Evolutionary conservation across 2,888 invertebrate genomes (phyloP).

Genomic region (Phania funesta): DNA sequence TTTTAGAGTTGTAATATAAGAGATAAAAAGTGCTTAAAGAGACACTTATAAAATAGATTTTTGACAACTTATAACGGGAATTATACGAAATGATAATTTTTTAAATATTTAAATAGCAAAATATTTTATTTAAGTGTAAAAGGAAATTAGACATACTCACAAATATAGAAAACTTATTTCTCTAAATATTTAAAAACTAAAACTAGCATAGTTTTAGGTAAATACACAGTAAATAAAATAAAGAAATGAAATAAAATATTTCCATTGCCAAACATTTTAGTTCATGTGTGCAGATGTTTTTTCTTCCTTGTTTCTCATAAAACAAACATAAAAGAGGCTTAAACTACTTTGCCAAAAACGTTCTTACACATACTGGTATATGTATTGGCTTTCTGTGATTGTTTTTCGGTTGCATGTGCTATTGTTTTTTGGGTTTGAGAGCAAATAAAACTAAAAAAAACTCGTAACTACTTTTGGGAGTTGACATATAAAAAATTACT

Average conservation of each 20-base stretch:
- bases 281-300: not conserved
- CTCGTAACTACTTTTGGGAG: conserved; percentile 33
- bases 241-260: not conserved
- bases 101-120: too few species aligned
- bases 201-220: too few species aligned
- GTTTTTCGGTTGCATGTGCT: conserved; percentile 2
- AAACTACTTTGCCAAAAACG: not conserved
- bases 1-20: too few species aligned
- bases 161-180: too few species aligned
- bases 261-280: not conserved
- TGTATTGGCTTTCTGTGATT: conserved; percentile 38
- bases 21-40: too few species aligned
- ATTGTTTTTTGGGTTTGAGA: not conserved
- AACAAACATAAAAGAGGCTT: not conserved
- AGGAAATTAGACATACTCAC: too few species aligned
- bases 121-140: too few species aligned
- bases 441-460: conserved; percentile 2
- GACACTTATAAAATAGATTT: too few species aligned
- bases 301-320: not conserved
- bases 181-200: too few species aligned
- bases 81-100: too few species aligned
- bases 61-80: too few species aligned
- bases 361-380: not conserved
- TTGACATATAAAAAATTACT: conserved; percentile 4
- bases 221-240: not conserved